A percentile compares a stretch with the other conserved stretches of the same genome.
phyloP scores from a whole-genome alignment of 2,888 invertebrate genomes.

The Pocota personata region DNA sequence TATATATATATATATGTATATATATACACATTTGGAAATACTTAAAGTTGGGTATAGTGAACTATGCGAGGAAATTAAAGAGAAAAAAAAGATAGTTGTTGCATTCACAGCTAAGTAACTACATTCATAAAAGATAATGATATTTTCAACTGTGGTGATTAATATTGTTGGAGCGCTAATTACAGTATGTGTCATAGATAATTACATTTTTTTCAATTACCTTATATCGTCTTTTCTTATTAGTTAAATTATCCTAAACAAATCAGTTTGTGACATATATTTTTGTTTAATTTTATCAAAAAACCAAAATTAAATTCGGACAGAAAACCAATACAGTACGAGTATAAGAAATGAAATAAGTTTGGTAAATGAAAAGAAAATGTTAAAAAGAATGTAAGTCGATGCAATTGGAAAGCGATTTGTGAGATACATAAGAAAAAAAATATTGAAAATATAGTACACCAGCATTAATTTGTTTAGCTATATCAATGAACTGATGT shows the following conservation, averaged over 20 bases:
- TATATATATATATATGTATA: slow-evolving; percentile 4
- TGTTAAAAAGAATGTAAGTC: slow-evolving; percentile 12
- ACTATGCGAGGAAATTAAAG: slow-evolving; percentile 59
- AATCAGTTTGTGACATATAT: slow-evolving; percentile 47
- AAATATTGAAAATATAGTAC: background rate
- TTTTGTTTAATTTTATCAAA: slow-evolving; percentile 4
- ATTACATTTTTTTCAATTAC: slow-evolving; percentile 60
- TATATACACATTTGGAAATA: slow-evolving; percentile 30
- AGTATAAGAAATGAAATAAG: slow-evolving; percentile 24
- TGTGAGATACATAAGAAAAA: slow-evolving; percentile 3
- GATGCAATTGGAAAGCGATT: slow-evolving; percentile 46
- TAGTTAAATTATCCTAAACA: slow-evolving; percentile 52
- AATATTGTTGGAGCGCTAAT: slow-evolving; percentile 37
- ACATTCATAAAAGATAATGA: slow-evolving; percentile 41
- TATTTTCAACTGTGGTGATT: slow-evolving; percentile 53
- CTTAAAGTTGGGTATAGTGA: slow-evolving; percentile 26
- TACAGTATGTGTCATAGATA: slow-evolving; percentile 50
- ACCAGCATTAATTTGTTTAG: background rate
- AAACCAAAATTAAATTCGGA: slow-evolving; percentile 21
- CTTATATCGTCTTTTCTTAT: slow-evolving; percentile 56
- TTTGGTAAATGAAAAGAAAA: background rate
- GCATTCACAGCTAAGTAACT: slow-evolving; percentile 69
- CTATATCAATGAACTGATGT: slow-evolving; percentile 7
- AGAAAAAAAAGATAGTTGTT: slow-evolving; percentile 33
- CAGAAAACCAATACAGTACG: slow-evolving; percentile 32